These are phyloP conservation scores for Isoperla grammatica DNA, from an alignment of 2,888 invertebrate genomes.

Conservation along the genomic window DNA sequence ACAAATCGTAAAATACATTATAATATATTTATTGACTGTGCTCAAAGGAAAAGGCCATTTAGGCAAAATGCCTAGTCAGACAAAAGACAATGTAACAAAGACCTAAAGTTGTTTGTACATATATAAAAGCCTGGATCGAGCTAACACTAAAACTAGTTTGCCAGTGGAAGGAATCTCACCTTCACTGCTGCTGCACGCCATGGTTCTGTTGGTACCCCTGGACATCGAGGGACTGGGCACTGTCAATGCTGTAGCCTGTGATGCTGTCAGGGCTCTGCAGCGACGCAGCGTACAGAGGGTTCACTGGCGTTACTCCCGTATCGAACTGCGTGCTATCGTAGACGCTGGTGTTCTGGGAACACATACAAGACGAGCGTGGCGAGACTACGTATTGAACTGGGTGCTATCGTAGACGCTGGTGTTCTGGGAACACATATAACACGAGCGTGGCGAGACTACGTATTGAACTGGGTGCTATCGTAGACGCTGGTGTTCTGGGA, in stretches of 20 bases:
- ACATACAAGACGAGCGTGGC: conserved; percentile 9
- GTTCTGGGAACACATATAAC: conserved; percentile 49
- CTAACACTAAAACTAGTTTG: no score
- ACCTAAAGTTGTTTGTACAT: no score
- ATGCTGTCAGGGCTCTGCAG: conserved; percentile 68
- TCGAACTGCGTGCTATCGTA: conserved; percentile 69
- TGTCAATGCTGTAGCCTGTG: conserved; percentile 51
- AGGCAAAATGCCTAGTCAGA: no score
- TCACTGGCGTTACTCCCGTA: conserved; percentile 57
- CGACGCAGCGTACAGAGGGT: conserved; percentile 63
- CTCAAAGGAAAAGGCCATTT: no score
- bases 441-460: conserved; percentile 36
- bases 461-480: conserved; percentile 65
- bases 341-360: conserved; percentile 60
- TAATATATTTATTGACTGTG: no score
- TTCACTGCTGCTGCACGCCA: neutral
- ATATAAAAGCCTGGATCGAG: no score
- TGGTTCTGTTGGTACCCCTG: conserved; percentile 20
- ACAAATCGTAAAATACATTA: no score
- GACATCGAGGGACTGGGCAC: conserved; percentile 27
- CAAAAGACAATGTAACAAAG: no score
- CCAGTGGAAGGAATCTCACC: no score
- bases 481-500: conserved; percentile 64
- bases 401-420: conserved; percentile 69
- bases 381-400: conserved; percentile 60